These are phyloP conservation scores for Aporophyla lueneburgensis DNA, from an alignment of 2,888 invertebrate species.

Conservation along the genomic window DNA sequence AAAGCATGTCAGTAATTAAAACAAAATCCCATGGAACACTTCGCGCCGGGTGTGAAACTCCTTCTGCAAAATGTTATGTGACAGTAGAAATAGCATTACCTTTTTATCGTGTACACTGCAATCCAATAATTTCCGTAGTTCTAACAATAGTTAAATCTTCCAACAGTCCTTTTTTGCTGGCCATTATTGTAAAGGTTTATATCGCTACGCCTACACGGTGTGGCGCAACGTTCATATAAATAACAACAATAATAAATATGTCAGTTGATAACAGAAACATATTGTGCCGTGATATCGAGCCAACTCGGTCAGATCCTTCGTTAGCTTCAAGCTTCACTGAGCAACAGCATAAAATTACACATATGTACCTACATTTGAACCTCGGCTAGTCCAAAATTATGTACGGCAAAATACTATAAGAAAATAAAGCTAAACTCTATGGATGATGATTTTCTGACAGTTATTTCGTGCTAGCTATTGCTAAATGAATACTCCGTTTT, in stretches of 20 bases:
- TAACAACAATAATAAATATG: not conserved
- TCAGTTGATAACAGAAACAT: slow-evolving; percentile 3
- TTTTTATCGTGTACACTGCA: not conserved
- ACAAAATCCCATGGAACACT: not conserved
- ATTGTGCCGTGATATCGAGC: not conserved
- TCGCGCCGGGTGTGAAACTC: not conserved
- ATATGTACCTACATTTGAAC: not conserved
- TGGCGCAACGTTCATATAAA: not conserved
- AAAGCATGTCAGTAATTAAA: not conserved
- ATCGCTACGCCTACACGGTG: not conserved
- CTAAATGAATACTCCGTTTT: not conserved
- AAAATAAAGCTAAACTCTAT: not conserved
- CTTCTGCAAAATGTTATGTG: not conserved
- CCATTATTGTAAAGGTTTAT: slow-evolving; percentile 1
- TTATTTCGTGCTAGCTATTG: not conserved
- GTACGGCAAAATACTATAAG: too few relatives aligned
- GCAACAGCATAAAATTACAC: not conserved
- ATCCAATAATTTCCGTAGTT: slow-evolving; percentile 12
- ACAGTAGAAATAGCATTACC: not conserved
- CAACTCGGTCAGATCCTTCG: not conserved
- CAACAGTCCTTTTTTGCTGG: not conserved
- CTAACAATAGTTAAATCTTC: not conserved
- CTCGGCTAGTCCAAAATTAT: not conserved
- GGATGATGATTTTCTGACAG: not conserved
- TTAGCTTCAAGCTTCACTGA: not conserved